Conservation (phyloP, 2,113 vertebrate genomes). For the Emydura subglobosa region DNA sequence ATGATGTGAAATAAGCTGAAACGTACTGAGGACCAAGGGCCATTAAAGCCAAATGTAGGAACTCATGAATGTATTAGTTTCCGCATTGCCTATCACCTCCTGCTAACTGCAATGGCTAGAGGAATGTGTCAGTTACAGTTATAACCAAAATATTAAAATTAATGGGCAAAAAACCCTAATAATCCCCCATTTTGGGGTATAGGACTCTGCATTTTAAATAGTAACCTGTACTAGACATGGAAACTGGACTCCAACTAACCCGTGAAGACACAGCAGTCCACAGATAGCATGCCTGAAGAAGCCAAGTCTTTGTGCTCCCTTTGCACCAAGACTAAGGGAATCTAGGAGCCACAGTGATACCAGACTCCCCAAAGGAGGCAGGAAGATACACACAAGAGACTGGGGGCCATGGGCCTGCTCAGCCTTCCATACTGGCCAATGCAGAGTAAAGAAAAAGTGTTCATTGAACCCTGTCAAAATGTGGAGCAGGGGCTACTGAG, state of each 20-base stretch:
- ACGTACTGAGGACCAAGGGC: neutral
- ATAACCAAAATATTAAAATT: neutral
- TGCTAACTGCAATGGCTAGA: neutral
- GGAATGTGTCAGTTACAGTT: neutral
- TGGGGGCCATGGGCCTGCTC: neutral
- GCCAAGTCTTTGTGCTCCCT: neutral
- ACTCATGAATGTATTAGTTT: neutral
- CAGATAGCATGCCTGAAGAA: neutral
- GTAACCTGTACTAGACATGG: neutral
- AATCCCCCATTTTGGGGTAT: neutral
- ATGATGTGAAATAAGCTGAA: neutral
- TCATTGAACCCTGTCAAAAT: neutral
- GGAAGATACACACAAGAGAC: neutral
- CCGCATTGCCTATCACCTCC: neutral
- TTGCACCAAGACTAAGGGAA: neutral
- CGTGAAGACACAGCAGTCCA: neutral
- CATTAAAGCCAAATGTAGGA: neutral
- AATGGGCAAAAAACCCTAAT: neutral
- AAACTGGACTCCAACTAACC: neutral
- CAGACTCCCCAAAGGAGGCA: neutral
- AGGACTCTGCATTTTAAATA: neutral
- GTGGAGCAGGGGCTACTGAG: neutral
- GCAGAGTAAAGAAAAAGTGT: neutral
- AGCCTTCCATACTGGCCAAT: neutral
- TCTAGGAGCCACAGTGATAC: neutral